Conservation (phyloP, 2,113 vertebrate genomes). For the Xiphophorus hellerii region DNA sequence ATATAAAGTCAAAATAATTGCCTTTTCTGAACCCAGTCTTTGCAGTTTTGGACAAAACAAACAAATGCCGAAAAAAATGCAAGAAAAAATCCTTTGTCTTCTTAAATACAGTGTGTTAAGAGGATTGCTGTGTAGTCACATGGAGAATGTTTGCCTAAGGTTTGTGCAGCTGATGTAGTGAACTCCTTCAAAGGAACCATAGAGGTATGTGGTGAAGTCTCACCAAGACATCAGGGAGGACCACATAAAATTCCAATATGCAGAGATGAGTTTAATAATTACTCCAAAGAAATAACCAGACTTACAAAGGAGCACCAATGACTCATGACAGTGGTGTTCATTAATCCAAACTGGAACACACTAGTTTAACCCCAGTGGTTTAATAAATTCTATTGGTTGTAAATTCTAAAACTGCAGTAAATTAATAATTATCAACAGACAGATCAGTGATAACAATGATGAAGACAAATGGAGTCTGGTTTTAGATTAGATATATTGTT, state of each 20-base stretch:
- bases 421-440: conserved; percentile 58
- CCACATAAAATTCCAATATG: conserved; percentile 33
- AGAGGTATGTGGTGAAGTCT: conserved; percentile 33
- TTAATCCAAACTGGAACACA: conserved; percentile 45
- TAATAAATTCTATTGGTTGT: conserved; percentile 48
- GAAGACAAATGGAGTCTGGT: conserved; percentile 58
- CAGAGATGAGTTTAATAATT: conserved; percentile 61
- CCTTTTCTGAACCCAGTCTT: neutral
- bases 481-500: conserved; percentile 61
- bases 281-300: conserved; percentile 32
- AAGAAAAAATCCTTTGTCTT: neutral
- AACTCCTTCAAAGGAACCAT: conserved; percentile 26
- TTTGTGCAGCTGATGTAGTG: neutral
- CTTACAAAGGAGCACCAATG: conserved; percentile 33
- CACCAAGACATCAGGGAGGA: conserved; percentile 42
- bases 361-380: conserved; percentile 55
- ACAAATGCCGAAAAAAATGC: neutral
- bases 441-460: conserved; percentile 69
- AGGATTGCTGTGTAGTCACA: conserved; percentile 27
- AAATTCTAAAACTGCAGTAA: conserved; percentile 38
- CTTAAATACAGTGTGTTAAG: conserved; percentile 4
- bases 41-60: neutral
- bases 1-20: neutral
- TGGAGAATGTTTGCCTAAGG: conserved; percentile 9
- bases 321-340: conserved; percentile 56